phyloP scores from a whole-genome alignment of 2,113 vertebrate species.

The Menidia beryllina region DNA sequence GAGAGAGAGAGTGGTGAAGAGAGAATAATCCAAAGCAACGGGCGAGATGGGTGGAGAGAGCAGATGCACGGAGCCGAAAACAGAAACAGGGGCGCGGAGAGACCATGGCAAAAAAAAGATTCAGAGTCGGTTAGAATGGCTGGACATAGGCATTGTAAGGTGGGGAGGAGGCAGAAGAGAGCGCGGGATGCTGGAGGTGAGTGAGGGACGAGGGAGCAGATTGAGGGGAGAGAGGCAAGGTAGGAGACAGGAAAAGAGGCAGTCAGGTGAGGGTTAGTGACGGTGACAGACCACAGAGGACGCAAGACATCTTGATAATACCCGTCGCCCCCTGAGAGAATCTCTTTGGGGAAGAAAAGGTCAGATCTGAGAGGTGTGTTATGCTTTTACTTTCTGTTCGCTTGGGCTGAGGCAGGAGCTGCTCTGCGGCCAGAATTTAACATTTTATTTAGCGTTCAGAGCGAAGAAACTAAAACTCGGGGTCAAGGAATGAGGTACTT shows the following conservation, averaged over 20 bases:
- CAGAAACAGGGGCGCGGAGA: constrained; percentile 64
- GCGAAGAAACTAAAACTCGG: neutral
- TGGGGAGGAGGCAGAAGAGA: constrained; percentile 60
- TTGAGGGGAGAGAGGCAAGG: constrained; percentile 59
- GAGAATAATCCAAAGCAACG: constrained; percentile 72
- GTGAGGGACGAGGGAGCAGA: constrained; percentile 62
- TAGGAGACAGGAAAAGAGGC: constrained; percentile 70
- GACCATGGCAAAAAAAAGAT: constrained; percentile 27
- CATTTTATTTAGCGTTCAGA: no score
- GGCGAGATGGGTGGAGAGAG: constrained; percentile 36
- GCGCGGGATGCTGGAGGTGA: constrained; percentile 73
- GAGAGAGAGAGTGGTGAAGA: constrained; percentile 65
- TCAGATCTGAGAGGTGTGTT: neutral
- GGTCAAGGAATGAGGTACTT: constrained; percentile 7
- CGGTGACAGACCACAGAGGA: constrained; percentile 64
- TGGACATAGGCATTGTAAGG: constrained; percentile 76
- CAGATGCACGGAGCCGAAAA: constrained; percentile 29
- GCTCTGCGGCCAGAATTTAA: neutral
- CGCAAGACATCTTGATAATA: constrained; percentile 22
- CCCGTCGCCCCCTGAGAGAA: constrained; percentile 15
- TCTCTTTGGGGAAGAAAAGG: constrained; percentile 4
- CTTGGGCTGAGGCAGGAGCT: neutral
- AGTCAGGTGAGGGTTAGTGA: constrained; percentile 74
- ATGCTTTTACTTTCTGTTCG: neutral
- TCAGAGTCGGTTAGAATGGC: constrained; percentile 70